These are phyloP conservation scores for Hormiphora californensis DNA, from an alignment of 37 sponge, comb jelly and placozoan species.

Conservation along the genomic window DNA sequence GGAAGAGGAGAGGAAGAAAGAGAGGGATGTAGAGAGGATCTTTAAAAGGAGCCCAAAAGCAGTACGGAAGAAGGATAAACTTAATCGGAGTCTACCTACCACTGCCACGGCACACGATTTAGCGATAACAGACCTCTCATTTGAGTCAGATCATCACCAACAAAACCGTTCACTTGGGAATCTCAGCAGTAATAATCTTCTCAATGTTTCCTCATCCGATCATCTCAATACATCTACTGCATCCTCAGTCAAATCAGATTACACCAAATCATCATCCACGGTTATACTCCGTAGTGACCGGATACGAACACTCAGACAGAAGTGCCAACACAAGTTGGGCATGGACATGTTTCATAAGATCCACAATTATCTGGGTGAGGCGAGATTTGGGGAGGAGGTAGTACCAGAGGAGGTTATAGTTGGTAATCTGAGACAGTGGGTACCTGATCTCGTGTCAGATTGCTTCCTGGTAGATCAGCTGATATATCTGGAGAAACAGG, in stretches of 20 bases:
- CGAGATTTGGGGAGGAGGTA: slow-evolving; percentile 22
- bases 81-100: slow-evolving; percentile 19
- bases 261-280: slow-evolving; percentile 49
- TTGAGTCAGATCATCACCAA: slow-evolving; percentile 1
- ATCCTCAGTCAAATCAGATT: not conserved
- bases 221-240: not conserved
- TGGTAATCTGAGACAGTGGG: slow-evolving; percentile 3
- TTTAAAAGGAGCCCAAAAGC: not conserved
- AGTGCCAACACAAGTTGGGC: not conserved
- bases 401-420: slow-evolving; percentile 31
- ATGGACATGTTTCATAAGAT: not conserved
- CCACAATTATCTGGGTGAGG: slow-evolving; percentile 27
- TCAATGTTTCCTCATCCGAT: not conserved
- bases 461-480: slow-evolving; percentile 48
- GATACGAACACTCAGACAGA: slow-evolving; percentile 1
- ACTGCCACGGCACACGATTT: not conserved
- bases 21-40: not conserved
- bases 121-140: not conserved
- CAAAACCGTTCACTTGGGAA: not conserved
- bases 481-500: slow-evolving; percentile 50
- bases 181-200: not conserved
- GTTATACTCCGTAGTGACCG: slow-evolving; percentile 26
- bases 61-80: not conserved
- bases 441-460: slow-evolving; percentile 24
- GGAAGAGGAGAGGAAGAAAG: not conserved